Evolutionary conservation across 2,797 vertebrate genomes (phyloP).

Genomic region (Rhynchonycteris naso): DNA sequence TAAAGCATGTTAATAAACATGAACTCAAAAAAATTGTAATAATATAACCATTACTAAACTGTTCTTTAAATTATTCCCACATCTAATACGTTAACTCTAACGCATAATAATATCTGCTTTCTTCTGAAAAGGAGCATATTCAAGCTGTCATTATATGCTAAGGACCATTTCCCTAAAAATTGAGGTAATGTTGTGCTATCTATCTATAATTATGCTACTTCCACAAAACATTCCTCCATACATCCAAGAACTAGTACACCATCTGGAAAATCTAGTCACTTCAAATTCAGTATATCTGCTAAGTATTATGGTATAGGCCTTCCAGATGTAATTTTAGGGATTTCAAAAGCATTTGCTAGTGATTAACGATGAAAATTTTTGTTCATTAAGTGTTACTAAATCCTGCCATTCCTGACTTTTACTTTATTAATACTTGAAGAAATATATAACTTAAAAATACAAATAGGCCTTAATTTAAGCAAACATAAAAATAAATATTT

Average conservation of each 20-base stretch:
- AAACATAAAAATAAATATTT: conserved; percentile 39
- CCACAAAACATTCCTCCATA: conserved; percentile 64
- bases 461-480: conserved; percentile 35
- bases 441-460: conserved; percentile 56
- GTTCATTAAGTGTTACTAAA: conserved; percentile 61
- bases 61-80: conserved; percentile 67
- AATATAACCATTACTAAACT: conserved; percentile 54
- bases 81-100: conserved; percentile 60
- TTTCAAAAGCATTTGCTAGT: conserved; percentile 67
- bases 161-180: conserved; percentile 76
- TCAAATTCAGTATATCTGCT: conserved; percentile 64
- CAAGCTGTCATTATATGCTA: conserved; percentile 61
- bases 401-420: conserved; percentile 56
- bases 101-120: conserved; percentile 68
- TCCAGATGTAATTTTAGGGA: conserved; percentile 72
- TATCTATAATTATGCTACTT: conserved; percentile 68
- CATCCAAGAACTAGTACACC: conserved; percentile 66
- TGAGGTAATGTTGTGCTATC: conserved; percentile 24
- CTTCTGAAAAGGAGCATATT: conserved; percentile 64
- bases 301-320: conserved; percentile 73
- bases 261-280: conserved; percentile 75
- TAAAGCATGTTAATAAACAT: conserved; percentile 71
- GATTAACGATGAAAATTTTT: conserved; percentile 66
- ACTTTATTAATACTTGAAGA: conserved; percentile 46
- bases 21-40: conserved; percentile 15